Base-by-base conservation (phyloP, 2,888 invertebrate genomes). In the Arenicola marina region DNA sequence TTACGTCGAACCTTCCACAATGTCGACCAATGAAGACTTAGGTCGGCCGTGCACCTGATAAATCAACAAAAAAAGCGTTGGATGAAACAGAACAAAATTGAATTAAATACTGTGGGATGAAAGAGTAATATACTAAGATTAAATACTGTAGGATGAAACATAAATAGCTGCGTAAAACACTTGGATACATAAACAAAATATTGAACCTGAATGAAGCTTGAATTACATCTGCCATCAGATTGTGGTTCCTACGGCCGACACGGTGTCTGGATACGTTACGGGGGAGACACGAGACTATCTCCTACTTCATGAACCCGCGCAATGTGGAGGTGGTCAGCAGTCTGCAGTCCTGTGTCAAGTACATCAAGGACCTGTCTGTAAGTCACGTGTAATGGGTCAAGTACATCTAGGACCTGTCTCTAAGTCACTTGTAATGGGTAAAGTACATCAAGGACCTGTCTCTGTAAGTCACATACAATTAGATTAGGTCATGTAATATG, bases 221-320 rank as follows among this genome's bases (percentile, higher is more conserved):
- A n/a, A n/a, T n/a, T n/a, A n/a, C n/a, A n/a, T n/a, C 15, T 55
- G 33, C 3, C 28, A 59, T 11, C 58, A 68, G 69, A 53, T 85
- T 88, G 33, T 86, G 91, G 73, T 86, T 93, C 67, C 86, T 89
- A 66, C 89, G 89, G 72, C 93, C 93, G 0, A 88, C 88, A 0
- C 88, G 87, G 55, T 87, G 92, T 77, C 73, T 87, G 1, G 76
- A 81, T 0, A 82, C 87, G 7, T 82, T 93, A 21, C 83, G 86
- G 33, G 86, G 87, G 48, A 87, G 93, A 11, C 88, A 89, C 63
- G 88, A 90, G 68, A 89, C 90, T 29, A 86, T 93, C 11, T 86
- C 87, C 15, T 92, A 88, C 83, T 90, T 90, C 76, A 82, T 87
- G 15, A 60, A 60, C 46, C 59, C 62, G 2, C 46, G 57, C 2